Percentiles rank a stretch among this genome's conserved stretches.
These are phyloP conservation scores for Acanthiza pusilla DNA, from an alignment of 2,797 vertebrate species.

Conservation along the genomic window DNA sequence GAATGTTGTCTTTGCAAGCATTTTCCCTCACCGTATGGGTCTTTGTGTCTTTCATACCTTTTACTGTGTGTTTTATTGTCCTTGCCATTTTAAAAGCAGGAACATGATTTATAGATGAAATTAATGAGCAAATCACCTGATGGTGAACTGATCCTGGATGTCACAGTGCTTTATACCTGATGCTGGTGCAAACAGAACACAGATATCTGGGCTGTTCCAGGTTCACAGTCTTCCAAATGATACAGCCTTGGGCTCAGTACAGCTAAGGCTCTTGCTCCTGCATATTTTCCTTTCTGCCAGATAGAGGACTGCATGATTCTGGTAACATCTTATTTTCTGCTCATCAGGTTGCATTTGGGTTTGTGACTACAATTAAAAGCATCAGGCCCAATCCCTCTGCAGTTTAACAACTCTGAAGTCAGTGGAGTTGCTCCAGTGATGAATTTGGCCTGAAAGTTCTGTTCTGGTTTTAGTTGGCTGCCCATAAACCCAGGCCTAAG, in stretches of 20 bases:
- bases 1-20: slow-evolving; percentile 1
- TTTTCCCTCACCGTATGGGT: not conserved
- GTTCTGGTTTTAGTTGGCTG: not conserved
- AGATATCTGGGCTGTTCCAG: not conserved
- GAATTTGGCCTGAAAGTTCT: not conserved
- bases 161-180: not conserved
- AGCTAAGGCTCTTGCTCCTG: not conserved
- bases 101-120: slow-evolving; percentile 50
- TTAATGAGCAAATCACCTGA: slow-evolving; percentile 56
- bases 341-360: not conserved
- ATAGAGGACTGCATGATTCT: not conserved
- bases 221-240: not conserved
- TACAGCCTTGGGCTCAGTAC: not conserved
- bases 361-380: slow-evolving; percentile 22
- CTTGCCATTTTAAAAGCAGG: slow-evolving; percentile 52
- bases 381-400: not conserved
- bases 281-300: not conserved
- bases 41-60: slow-evolving; percentile 9
- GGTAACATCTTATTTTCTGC: slow-evolving; percentile 1
- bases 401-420: not conserved
- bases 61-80: slow-evolving; percentile 49
- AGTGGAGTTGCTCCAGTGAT: not conserved
- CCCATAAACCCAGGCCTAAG: not conserved
- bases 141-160: not conserved
- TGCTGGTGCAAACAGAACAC: not conserved